Evolutionary conservation across 2,797 vertebrate genomes (phyloP), one percentile per base, ranked within the genome.

Genomic region (Macroramphosus scolopax): DNA sequence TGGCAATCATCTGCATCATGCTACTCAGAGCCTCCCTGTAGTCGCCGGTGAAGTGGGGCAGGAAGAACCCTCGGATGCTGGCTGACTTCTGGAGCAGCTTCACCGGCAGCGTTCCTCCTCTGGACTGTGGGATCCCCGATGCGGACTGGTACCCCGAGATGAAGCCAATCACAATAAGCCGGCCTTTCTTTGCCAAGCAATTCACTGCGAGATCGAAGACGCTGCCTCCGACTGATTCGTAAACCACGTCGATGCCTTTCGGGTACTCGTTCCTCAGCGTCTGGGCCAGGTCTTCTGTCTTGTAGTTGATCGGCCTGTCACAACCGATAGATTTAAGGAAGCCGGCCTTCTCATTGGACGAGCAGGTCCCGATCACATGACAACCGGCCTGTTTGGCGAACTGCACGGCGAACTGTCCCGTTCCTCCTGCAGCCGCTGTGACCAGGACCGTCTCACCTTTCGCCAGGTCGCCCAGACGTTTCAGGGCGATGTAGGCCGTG

Each of bases 331-430:
- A 93, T 75, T 91, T 95, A 26, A 97, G 89, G 74, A 95, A 96
- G 34, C 88, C 88, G 0, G 84, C 85, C 71, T 98, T 98, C 71
- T 91, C 90, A 1, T 91, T 79, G 11, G 92, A 92, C 1, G 94
- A 96, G 53, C 94, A 97, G 46, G 94, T 97, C 25, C 95, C 96
- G 14, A 95, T 88, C 17, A 96, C 92, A 3, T 93, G 94, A 77
- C 96, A 97, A 29, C 91, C 91, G 2, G 93, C 94, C 51, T 68
- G 85, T 69, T 95, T 96, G 47, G 94, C 89, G 14, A 96, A 90
- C 84, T 96, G 94, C 67, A 96, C 93, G 0, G 94, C 95, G 0
- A 96, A 95, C 84, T 97, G 95, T n/a, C 94, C 94, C 0, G 94
- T 96, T 20, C 95, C 95, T 42, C 95, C 94, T 0, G 94, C 93